Evolutionary conservation across 1,140 invertebrate genomes (phyloP).

Genomic region (Penaeus japonicus): DNA sequence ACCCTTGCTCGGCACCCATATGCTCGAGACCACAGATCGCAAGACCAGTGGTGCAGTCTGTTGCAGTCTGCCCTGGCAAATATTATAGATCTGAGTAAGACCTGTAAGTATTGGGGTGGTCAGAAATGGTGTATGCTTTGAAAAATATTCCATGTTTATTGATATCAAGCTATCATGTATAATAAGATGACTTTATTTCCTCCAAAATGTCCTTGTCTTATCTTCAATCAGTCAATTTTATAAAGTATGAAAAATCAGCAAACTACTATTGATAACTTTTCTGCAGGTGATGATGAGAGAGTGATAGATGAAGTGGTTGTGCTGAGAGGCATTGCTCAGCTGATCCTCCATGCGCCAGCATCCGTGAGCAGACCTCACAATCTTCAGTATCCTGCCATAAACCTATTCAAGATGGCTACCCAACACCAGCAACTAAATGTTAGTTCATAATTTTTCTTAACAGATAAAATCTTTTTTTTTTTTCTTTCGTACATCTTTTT

Average conservation of each 20-base stretch:
- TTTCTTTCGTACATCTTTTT: neutral
- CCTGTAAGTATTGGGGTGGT: slow-evolving; percentile 64
- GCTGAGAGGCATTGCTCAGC: slow-evolving; percentile 85
- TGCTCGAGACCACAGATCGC: slow-evolving; percentile 69
- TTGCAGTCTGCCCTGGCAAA: slow-evolving; percentile 87
- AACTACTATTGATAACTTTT: slow-evolving; percentile 16
- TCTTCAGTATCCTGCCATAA: slow-evolving; percentile 90
- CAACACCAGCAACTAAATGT: slow-evolving; percentile 79
- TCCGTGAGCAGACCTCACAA: slow-evolving; percentile 79
- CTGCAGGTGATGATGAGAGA: slow-evolving; percentile 74
- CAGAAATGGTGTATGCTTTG: neutral
- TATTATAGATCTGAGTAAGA: slow-evolving; percentile 88
- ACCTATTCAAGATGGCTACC: slow-evolving; percentile 88
- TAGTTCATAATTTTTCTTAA: slow-evolving; percentile 57
- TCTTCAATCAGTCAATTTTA: no score
- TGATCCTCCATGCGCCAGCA: slow-evolving; percentile 82
- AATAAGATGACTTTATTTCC: no score
- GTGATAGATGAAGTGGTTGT: slow-evolving; percentile 85
- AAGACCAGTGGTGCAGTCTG: slow-evolving; percentile 77
- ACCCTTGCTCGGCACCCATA: slow-evolving; percentile 50
- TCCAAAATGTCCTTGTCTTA: no score
- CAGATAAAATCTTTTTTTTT: neutral
- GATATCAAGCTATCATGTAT: neutral
- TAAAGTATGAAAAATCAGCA: neutral
- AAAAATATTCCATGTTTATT: neutral